phyloP scores from a whole-genome alignment of 2,113 vertebrate species.

The Leptobrachium ailaonicum region DNA sequence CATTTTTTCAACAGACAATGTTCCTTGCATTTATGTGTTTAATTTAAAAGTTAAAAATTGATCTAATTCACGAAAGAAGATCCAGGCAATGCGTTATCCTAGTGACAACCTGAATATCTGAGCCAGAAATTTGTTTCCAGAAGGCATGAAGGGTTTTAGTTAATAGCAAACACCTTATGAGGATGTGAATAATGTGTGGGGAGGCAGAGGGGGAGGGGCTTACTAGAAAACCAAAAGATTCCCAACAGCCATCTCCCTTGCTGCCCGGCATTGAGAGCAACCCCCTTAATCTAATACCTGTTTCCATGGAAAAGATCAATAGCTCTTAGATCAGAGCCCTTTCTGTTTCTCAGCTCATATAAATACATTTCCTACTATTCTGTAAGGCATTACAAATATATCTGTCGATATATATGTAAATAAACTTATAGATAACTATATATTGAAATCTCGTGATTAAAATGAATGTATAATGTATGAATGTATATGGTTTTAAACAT shows the following conservation, averaged over 20 bases:
- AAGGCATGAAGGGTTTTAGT: neutral
- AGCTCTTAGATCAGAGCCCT: conserved; percentile 30
- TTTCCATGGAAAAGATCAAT: conserved; percentile 33
- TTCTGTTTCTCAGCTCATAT: conserved; percentile 10
- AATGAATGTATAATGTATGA: too few relatives aligned
- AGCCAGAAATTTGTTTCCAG: neutral
- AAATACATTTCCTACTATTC: neutral
- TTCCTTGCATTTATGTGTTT: neutral
- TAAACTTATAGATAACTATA: too few relatives aligned
- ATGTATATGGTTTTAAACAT: too few relatives aligned
- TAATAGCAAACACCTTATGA: neutral
- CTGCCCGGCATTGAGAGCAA: conserved; percentile 15
- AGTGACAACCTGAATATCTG: too few relatives aligned
- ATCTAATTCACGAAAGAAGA: neutral
- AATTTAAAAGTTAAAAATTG: neutral
- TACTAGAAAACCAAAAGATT: conserved; percentile 27
- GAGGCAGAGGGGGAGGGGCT: neutral
- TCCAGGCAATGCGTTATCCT: too few relatives aligned
- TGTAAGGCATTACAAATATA: neutral
- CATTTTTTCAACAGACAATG: neutral
- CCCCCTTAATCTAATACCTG: conserved; percentile 15
- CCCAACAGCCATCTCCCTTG: conserved; percentile 23
- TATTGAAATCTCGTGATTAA: too few relatives aligned
- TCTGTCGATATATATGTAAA: neutral
- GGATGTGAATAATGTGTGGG: neutral